Evolutionary conservation across 1,140 invertebrate species (phyloP).

Genomic region (Sitobion miscanthi): DNA sequence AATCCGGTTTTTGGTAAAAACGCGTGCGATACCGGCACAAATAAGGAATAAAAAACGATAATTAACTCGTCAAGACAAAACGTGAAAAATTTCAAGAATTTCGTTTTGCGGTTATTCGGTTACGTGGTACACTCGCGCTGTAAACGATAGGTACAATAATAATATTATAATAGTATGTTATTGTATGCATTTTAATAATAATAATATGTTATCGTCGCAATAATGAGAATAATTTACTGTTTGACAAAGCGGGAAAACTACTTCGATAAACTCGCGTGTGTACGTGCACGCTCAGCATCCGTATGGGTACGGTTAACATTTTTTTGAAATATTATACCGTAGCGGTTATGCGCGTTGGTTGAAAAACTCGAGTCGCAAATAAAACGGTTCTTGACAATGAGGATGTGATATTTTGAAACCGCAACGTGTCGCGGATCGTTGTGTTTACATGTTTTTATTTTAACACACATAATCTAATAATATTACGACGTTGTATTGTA

Average conservation of each 20-base stretch:
- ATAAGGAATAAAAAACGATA: background rate
- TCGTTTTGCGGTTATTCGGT: background rate
- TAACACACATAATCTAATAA: background rate
- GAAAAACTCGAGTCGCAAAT: background rate
- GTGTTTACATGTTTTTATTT: background rate
- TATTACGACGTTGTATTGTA: background rate
- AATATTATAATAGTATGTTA: background rate
- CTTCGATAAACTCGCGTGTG: background rate
- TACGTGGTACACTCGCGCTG: background rate
- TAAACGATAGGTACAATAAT: background rate
- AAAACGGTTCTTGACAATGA: background rate
- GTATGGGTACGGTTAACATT: background rate
- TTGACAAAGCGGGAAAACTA: background rate
- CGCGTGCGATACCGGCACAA: background rate
- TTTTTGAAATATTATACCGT: background rate
- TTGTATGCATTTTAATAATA: background rate
- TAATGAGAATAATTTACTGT: slow-evolving; percentile 17
- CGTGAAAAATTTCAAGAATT: background rate
- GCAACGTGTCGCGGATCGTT: background rate
- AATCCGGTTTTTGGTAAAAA: background rate
- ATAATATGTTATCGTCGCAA: background rate
- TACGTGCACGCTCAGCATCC: background rate
- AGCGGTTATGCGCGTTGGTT: background rate
- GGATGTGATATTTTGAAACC: background rate
- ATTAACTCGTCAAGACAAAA: background rate